Conservation (phyloP, 2,888 invertebrate genomes). For the Hedychridium roseum region DNA sequence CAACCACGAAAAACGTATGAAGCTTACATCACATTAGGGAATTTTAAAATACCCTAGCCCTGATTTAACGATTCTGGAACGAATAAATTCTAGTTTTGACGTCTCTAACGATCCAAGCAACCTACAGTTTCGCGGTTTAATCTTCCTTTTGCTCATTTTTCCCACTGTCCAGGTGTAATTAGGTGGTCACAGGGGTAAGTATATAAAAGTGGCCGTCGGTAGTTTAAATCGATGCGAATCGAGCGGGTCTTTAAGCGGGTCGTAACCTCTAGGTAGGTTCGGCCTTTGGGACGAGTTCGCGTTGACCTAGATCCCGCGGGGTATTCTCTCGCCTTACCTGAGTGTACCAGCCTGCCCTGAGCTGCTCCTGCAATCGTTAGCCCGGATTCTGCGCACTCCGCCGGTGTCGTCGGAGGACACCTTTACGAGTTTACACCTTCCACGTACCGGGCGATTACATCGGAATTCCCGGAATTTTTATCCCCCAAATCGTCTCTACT, state of each 20-base stretch:
- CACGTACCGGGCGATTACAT: neutral
- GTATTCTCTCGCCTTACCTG: slow-evolving; percentile 52
- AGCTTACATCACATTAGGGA: too few relatives aligned
- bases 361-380: slow-evolving; percentile 61
- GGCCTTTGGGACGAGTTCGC: slow-evolving; percentile 54
- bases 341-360: slow-evolving; percentile 36
- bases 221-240: slow-evolving; percentile 44
- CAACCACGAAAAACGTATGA: too few relatives aligned
- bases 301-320: slow-evolving; percentile 57
- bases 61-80: too few relatives aligned
- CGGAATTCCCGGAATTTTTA: too few relatives aligned
- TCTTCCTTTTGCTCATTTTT: too few relatives aligned
- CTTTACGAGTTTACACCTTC: slow-evolving; percentile 19
- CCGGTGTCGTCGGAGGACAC: slow-evolving; percentile 20
- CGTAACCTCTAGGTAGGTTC: slow-evolving; percentile 55
- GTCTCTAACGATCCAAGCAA: too few relatives aligned
- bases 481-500: too few relatives aligned
- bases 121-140: too few relatives aligned
- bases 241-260: slow-evolving; percentile 55
- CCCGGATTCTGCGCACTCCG: slow-evolving; percentile 61
- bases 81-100: too few relatives aligned
- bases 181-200: too few relatives aligned
- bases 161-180: too few relatives aligned
- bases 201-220: slow-evolving; percentile 21
- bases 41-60: too few relatives aligned